Base-by-base conservation (phyloP, 92 coral and sea anemone genomes). In the Zoanthus sociatus region DNA sequence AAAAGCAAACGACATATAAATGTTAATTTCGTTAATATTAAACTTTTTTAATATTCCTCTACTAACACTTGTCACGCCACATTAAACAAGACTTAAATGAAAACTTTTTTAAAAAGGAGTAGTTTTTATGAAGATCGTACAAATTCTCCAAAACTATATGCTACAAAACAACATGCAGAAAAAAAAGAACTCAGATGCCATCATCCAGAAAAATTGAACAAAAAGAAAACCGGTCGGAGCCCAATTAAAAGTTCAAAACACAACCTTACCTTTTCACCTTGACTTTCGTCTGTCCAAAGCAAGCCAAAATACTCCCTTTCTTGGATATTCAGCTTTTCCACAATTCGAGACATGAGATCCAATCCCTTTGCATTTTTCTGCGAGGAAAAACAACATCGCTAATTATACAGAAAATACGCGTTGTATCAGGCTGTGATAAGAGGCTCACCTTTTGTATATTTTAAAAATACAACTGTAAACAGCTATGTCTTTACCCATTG, bases 361-460 rank as follows among this genome's bases (percentile, higher is more conserved):
- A 92, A 86, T 9, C 99, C 99, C 73, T 94, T 95, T 76, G 99
- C 98, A 78, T 87, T 95, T 97, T 97, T 97, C 99, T 97, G 91
- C 64, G 78, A 86, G 50, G 66, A 71, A 30, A 44, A 51, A 13
- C 53, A 88, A 81, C 77, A 82, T 4, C 32, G 54, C 56, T 37
- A 48, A 56, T 70, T 44, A 26, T 26, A 56, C n/a, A 69, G 15
- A 33, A 51, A 60, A 20, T 14, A 16, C 21, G 51, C 11, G 53
- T 30, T 47, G 17, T 10, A 50, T 42, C 87, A 20, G 17, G 44
- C 68, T 71, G 71, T 10, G 79, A 50, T 31, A 86, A 86, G 56
- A 50, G 55, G 55, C 37, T 13, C 42, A 21, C 21, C 13, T 5
- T 14, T 11, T 12, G 13, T 26, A 50, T 7, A 37, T 37, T 37